phyloP scores from a whole-genome alignment of 2,113 vertebrate genomes.

The Tychaedon coryphoeus region DNA sequence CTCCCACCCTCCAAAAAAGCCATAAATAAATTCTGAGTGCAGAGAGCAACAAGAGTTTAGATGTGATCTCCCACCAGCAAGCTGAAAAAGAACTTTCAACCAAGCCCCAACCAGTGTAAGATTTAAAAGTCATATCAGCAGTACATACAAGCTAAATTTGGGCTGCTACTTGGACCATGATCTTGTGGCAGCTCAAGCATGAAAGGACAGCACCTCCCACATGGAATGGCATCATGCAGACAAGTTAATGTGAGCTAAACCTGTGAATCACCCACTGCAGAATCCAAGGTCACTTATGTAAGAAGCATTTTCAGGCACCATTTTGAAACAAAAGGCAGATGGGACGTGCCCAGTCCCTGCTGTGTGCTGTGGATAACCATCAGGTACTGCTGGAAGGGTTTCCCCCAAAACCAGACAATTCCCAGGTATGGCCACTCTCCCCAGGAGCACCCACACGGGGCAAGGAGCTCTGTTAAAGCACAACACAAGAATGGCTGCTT shows the following conservation, averaged over 20 bases:
- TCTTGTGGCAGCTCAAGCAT: background rate
- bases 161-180: background rate
- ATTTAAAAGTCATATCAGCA: background rate
- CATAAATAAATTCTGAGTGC: background rate
- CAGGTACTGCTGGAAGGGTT: background rate
- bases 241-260: background rate
- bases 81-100: background rate
- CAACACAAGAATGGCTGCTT: background rate
- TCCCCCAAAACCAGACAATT: background rate
- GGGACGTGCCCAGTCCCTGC: background rate
- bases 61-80: background rate
- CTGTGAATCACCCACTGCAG: background rate
- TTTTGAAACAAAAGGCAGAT: background rate
- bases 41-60: background rate
- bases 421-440: background rate
- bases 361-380: background rate
- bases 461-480: background rate
- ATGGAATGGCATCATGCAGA: background rate
- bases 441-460: fast-evolving
- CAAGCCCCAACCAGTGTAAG: background rate
- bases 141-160: background rate
- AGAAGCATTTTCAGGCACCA: background rate
- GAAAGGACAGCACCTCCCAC: background rate
- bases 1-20: background rate
- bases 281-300: background rate